Evolutionary conservation across 2,113 vertebrate genomes (phyloP).

Genomic region (Microtus montanus): DNA sequence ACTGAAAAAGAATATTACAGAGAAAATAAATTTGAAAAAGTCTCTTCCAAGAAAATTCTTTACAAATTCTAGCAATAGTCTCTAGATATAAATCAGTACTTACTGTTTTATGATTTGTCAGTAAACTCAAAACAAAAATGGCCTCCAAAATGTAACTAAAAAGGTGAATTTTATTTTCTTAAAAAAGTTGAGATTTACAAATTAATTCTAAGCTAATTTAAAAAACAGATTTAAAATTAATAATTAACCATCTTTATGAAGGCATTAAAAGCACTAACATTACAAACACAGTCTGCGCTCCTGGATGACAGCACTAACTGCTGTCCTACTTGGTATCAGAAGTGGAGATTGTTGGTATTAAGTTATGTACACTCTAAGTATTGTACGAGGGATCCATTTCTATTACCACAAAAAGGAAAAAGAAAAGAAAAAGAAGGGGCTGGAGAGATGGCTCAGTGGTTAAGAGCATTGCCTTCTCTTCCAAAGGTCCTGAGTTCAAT

Average conservation of each 20-base stretch:
- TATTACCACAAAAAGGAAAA: not conserved
- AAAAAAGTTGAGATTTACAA: slow-evolving; percentile 37
- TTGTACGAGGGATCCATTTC: not conserved
- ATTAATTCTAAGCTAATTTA: slow-evolving; percentile 34
- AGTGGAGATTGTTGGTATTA: not conserved
- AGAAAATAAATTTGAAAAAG: slow-evolving; percentile 48
- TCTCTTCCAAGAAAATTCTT: slow-evolving; percentile 2
- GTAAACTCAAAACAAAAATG: not conserved
- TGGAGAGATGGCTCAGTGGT: no score
- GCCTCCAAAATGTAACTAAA: not conserved
- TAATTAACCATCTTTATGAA: slow-evolving; percentile 39
- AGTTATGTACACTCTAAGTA: not conserved
- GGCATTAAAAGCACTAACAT: not conserved
- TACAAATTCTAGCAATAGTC: slow-evolving; percentile 19
- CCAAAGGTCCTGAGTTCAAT: no score
- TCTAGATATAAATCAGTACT: not conserved
- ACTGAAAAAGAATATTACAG: not conserved
- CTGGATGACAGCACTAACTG: not conserved
- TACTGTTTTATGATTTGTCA: slow-evolving; percentile 39
- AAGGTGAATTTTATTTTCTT: slow-evolving; percentile 16
- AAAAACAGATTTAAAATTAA: slow-evolving; percentile 9
- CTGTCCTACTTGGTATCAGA: not conserved
- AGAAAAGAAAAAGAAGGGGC: no score
- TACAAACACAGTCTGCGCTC: not conserved
- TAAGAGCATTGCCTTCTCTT: no score